Evolutionary conservation across 2,113 vertebrate genomes (phyloP).

Genomic region (Pitta sordida): DNA sequence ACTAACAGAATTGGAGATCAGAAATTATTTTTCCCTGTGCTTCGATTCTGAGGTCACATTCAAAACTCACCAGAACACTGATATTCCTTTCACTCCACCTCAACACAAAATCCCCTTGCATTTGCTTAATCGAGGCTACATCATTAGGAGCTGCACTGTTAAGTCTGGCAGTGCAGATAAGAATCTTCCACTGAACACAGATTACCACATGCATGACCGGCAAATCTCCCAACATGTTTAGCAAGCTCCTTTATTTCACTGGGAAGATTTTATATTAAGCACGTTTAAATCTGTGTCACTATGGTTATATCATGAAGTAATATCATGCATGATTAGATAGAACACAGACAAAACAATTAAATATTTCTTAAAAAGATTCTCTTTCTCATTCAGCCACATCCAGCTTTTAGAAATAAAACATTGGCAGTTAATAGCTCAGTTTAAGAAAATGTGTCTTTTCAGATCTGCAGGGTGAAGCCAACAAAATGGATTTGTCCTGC

Average conservation of each 20-base stretch:
- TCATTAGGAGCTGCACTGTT: slow-evolving; percentile 19
- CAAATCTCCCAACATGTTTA: slow-evolving; percentile 41
- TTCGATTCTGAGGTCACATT: background rate
- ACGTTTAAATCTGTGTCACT: slow-evolving; percentile 53
- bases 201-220: slow-evolving; percentile 36
- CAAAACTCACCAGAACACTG: background rate
- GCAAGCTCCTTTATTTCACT: slow-evolving; percentile 26
- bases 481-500: background rate
- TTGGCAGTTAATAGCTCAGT: background rate
- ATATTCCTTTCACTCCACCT: background rate
- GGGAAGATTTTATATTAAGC: slow-evolving; percentile 40
- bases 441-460: background rate
- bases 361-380: background rate
- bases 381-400: background rate
- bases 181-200: slow-evolving; percentile 36
- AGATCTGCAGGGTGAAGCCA: background rate
- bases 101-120: background rate
- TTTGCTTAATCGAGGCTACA: slow-evolving; percentile 4
- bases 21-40: background rate
- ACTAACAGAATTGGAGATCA: slow-evolving; percentile 39
- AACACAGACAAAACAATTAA: slow-evolving; percentile 31
- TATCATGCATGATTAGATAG: slow-evolving; percentile 45
- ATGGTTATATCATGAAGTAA: slow-evolving; percentile 50
- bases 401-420: background rate
- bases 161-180: slow-evolving; percentile 32